Base-by-base conservation (phyloP, 2,888 invertebrate species). In the Acrocera orbiculus region DNA sequence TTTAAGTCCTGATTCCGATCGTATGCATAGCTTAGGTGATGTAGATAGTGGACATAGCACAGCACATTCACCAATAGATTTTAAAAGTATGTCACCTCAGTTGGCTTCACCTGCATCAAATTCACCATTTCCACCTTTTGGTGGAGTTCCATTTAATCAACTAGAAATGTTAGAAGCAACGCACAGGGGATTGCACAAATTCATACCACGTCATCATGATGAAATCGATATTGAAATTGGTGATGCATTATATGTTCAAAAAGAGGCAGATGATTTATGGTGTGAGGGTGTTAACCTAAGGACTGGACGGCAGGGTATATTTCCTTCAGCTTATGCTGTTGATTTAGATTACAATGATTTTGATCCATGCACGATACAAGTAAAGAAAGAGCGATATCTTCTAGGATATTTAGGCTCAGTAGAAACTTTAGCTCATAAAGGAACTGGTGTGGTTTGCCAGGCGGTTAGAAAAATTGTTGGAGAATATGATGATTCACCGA, bases 181-280 rank as follows among this genome's bases (percentile, higher is more conserved):
- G 16, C 95, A 95, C 55, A 70, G 95, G 50, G 93, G 92, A 6
- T 67, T 95, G 55, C 92, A 95, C 60, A 87, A 90, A 55, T 96
- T 96, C 53, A 73, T 93, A 49, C 92, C 95, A 1, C 69, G 95
- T 39, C 95, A 95, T 58, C 77, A 79, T 42, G 95, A 95, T 50
- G 95, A 96, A 63, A 79, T 98, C 40, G 86, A 89, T 56, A 72
- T 98, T 19, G 95, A 96, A 64, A 92, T 95, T 37, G 96, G 96
- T 2, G 96, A 96, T 61, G 89, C 93, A 2, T 76, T 96, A 43
- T 92, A 93, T 54, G 90, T 98, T 44, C 86, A 89, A 54, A 87
- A 86, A 53, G 92, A 95, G 59, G 87, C 83, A 15, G 95, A 95
- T 46, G 96, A 96, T 58, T 66, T 92, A 41, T 96, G 96, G 96